Percentiles rank a stretch among this genome's conserved stretches.
These are phyloP conservation scores for Poliocrania exsul DNA, from an alignment of 2,797 vertebrate genomes.

Conservation along the genomic window DNA sequence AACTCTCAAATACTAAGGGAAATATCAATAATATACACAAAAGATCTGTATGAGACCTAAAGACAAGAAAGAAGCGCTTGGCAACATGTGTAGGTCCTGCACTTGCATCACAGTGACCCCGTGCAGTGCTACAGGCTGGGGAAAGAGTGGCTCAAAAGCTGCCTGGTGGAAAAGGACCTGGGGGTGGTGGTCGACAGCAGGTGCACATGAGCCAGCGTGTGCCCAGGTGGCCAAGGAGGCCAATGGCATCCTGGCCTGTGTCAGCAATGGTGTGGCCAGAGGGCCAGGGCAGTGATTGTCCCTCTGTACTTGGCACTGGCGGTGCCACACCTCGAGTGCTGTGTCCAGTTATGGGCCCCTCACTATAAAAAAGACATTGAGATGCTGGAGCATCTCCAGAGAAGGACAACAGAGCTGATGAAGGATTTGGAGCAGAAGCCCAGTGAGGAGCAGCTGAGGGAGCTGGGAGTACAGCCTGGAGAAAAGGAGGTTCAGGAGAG, in stretches of 20 bases:
- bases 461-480: not conserved
- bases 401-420: not conserved
- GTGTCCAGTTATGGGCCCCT: not conserved
- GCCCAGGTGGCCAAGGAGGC: not conserved
- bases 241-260: not conserved
- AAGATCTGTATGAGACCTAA: not conserved
- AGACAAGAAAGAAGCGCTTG: not conserved
- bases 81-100: not conserved
- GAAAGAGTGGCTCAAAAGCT: not conserved
- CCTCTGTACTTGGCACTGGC: not conserved
- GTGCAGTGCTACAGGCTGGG: not conserved
- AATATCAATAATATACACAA: not conserved
- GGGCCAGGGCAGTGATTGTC: not conserved
- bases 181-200: not conserved
- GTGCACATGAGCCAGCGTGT: not conserved
- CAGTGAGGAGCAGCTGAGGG: not conserved
- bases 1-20: not conserved
- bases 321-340: not conserved
- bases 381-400: not conserved
- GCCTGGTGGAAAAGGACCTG: rapidly evolving
- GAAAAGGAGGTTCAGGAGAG: not conserved
- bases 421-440: not conserved
- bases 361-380: not conserved
- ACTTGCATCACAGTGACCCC: not conserved
- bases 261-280: not conserved